A percentile compares a stretch with the other conserved stretches of the same genome.
These are phyloP conservation scores for Acanthoscelides obtectus DNA, from an alignment of 2,888 invertebrate genomes.

Conservation along the genomic window DNA sequence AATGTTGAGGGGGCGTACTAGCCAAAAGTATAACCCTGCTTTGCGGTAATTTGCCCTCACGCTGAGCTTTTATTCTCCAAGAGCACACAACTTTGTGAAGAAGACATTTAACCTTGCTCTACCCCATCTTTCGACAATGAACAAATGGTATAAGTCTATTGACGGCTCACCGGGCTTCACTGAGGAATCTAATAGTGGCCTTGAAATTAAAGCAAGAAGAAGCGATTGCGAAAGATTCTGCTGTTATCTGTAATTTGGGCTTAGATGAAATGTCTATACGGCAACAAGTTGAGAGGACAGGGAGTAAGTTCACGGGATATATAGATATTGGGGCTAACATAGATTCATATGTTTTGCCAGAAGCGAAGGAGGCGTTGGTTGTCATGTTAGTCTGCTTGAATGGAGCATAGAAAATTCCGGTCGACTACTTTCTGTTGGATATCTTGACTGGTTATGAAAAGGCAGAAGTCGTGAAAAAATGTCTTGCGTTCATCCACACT, in stretches of 20 bases:
- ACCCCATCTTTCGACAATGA: conserved; percentile 19
- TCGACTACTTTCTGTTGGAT: conserved; percentile 27
- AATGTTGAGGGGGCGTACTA: conserved; percentile 7
- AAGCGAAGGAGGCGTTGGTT: conserved; percentile 26
- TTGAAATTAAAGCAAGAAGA: conserved; percentile 13
- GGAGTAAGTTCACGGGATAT: conserved; percentile 25
- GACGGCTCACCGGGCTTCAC: conserved; percentile 26
- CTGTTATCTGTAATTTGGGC: conserved; percentile 24
- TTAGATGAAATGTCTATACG: conserved; percentile 33
- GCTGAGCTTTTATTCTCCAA: conserved; percentile 8
- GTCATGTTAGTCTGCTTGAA: conserved; percentile 28
- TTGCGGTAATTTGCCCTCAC: conserved; percentile 17
- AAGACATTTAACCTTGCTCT: conserved; percentile 14
- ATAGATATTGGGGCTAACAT: conserved; percentile 26
- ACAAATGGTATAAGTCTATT: conserved; percentile 19
- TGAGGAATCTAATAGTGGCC: conserved; percentile 20
- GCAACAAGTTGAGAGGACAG: conserved; percentile 20
- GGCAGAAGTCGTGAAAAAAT: conserved; percentile 16
- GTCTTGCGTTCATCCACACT: conserved; percentile 19
- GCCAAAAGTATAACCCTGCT: conserved; percentile 9
- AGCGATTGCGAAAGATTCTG: background rate
- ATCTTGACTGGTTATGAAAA: conserved; percentile 17
- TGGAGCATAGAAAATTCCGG: conserved; percentile 26
- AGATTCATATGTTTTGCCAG: conserved; percentile 22
- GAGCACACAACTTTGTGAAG: conserved; percentile 15